Evolutionary conservation across 2,888 invertebrate genomes (phyloP), one percentile per base, ranked within the genome.

Genomic region (Oxycera nigricornis): DNA sequence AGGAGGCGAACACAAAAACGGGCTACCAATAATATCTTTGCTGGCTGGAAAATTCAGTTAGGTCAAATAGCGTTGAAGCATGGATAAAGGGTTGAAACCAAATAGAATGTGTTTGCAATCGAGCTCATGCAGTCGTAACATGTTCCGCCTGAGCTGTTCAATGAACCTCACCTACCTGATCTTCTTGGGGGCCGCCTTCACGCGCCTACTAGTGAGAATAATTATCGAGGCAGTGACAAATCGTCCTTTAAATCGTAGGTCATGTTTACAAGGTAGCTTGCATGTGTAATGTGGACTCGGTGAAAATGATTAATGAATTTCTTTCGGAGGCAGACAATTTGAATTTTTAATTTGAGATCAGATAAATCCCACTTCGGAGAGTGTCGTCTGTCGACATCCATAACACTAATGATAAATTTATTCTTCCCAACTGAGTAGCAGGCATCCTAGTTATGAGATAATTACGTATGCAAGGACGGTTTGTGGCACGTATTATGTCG

Each of bases 191-290:
- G 65, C 41, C 4, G 2, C 65, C 65, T 39, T 20, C 24, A n/a
- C n/a, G 22, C 39, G 20, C n/a, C 14, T 17, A 26, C 7, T 41
- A 70, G 70, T 55, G 70, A 70, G 65, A 65, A 65, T 70, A 70
- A 70, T 70, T 70, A 55, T 70, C 55, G 55, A 70, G 70, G 70
- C 70, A 70, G 70, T 70, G 70, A 70, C 70, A 70, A 70, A 70
- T 70, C 31, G 70, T 70, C 70, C 52, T 70, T 70, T 55, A 31
- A 70, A 70, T 70, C 70, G 70, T 52, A 52, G 70, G 70, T 52
- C 70, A 70, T 70, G 70, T 70, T 70, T 55, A 70, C 70, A 70
- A 52, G 70, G 70, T 70, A 70, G 52, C 70, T 41, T 70, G 70
- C 70, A 70, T 70, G 52, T 70, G 31, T 70, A 70, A 52, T 70